Base-by-base conservation (phyloP, 2,113 vertebrate genomes). In the Gymnobelideus leadbeateri region DNA sequence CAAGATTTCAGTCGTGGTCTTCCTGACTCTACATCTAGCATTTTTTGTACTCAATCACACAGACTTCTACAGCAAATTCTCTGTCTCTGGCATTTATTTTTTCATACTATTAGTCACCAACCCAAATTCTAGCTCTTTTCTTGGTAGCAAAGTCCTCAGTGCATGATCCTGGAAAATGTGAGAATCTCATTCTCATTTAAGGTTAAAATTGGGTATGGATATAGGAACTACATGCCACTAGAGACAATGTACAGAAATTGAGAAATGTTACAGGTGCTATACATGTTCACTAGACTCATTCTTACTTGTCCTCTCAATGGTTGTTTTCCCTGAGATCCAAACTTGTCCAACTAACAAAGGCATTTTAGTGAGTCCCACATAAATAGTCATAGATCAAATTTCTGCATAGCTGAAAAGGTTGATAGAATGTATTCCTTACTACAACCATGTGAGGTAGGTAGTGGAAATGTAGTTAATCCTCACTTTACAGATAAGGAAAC, bases 141-240 rank as follows among this genome's bases (percentile, higher is more conserved):
- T 90, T 90, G 5, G 25, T 93, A 91, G 28, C 51, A 94, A 93
- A 97, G 28, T 11, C 91, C 50, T 95, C 91, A 24, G 0, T 53
- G 61, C 28, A 31, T 91, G 55, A 91, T 91, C n/a, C 19, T 49
- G 43, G 28, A 95, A 94, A 12, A 61, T 54, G 43, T 19, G 51
- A 55, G 19, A 51, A 50, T 93, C n/a, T 49, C 90, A 25, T 14
- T 31, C 91, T 52, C 93, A 94, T 26, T 55, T 93, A 37, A 84
- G 93, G 89, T 53, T 53, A 19, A 55, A 19, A 55, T 91, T 5
- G 91, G 5, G 5, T 91, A 77, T 26, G 53, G 19, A 51, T 37
- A 92, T n/a, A 57, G 46, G 19, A 50, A 47, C 8, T 89, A 43
- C 49, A 51, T 47, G 51, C 3, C 49, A 12, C 94, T 57, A 51